Conservation (phyloP, 2,888 invertebrate species). For the Parnassius glacialis region DNA sequence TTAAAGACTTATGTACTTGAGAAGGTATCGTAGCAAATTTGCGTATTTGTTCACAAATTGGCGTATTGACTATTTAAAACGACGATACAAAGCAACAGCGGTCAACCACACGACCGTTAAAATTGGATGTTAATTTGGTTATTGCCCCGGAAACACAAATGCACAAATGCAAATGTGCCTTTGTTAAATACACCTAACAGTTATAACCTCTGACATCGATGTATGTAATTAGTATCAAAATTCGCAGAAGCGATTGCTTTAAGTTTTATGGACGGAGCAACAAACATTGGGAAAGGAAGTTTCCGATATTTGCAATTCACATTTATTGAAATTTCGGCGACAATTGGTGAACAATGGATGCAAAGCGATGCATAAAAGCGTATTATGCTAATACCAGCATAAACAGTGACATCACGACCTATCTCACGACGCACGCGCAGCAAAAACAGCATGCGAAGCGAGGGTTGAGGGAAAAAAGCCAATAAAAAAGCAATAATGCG, state of each 20-base stretch:
- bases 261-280: slow-evolving; percentile 36
- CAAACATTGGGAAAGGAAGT: slow-evolving; percentile 40
- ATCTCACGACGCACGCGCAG: slow-evolving; percentile 72
- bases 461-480: slow-evolving; percentile 66
- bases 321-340: slow-evolving; percentile 45
- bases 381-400: slow-evolving; percentile 81
- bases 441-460: slow-evolving; percentile 70
- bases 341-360: slow-evolving; percentile 58
- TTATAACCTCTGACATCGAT: slow-evolving; percentile 61
- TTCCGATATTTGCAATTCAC: slow-evolving; percentile 38
- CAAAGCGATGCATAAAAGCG: slow-evolving; percentile 53
- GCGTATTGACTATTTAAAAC: slow-evolving; percentile 5
- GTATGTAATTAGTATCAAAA: slow-evolving; percentile 53
- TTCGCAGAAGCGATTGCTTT: slow-evolving; percentile 52
- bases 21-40: not conserved
- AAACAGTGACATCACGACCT: slow-evolving; percentile 65
- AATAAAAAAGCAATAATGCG: slow-evolving; percentile 80
- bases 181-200: slow-evolving; percentile 60
- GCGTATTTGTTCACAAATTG: slow-evolving; percentile 15
- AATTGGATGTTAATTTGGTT: slow-evolving; percentile 66
- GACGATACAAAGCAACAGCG: slow-evolving; percentile 41
- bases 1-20: not conserved
- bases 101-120: slow-evolving; percentile 67
- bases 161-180: slow-evolving; percentile 68
- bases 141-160: slow-evolving; percentile 60